Conservation (phyloP, 2,113 vertebrate species). For the Nymphicus hollandicus region DNA sequence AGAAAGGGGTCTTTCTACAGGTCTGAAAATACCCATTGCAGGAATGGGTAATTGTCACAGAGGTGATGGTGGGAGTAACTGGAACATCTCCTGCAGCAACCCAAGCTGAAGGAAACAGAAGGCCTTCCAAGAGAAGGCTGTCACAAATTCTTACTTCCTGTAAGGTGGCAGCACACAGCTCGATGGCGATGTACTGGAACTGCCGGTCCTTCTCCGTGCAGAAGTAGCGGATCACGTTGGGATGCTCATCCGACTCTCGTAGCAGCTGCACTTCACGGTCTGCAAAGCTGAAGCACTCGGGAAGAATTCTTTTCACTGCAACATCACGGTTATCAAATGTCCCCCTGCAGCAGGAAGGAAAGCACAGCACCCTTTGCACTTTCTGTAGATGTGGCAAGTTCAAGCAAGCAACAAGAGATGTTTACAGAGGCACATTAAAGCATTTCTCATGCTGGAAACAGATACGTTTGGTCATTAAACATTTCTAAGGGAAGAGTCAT, state of each 20-base stretch:
- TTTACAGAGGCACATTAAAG: not conserved
- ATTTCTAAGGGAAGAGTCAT: not conserved
- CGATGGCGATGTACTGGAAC: slow-evolving; percentile 98
- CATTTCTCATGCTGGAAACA: not conserved
- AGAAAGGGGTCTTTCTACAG: not conserved
- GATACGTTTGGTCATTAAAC: not conserved
- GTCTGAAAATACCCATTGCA: not conserved
- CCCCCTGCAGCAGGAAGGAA: slow-evolving; percentile 75
- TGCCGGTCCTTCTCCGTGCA: slow-evolving; percentile 94
- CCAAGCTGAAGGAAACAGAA: not conserved
- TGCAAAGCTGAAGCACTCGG: slow-evolving; percentile 96
- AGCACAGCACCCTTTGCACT: not conserved
- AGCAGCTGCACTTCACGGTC: slow-evolving; percentile 94
- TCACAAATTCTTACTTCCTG: slow-evolving; percentile 81
- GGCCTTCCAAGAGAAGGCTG: not conserved
- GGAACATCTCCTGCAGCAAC: rapidly evolving
- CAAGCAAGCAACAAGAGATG: not conserved
- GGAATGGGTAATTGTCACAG: not conserved
- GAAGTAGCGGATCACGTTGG: slow-evolving; percentile 97
- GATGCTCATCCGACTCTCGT: slow-evolving; percentile 93
- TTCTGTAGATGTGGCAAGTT: rapidly evolving
- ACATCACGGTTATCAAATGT: slow-evolving; percentile 91
- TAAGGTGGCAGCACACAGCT: slow-evolving; percentile 90
- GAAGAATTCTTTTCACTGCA: slow-evolving; percentile 95
- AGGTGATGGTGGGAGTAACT: not conserved